A percentile compares a stretch with the other conserved stretches of the same genome.
These are phyloP conservation scores for Luperina nickerlii DNA, from an alignment of 2,888 invertebrate genomes.

Conservation along the genomic window DNA sequence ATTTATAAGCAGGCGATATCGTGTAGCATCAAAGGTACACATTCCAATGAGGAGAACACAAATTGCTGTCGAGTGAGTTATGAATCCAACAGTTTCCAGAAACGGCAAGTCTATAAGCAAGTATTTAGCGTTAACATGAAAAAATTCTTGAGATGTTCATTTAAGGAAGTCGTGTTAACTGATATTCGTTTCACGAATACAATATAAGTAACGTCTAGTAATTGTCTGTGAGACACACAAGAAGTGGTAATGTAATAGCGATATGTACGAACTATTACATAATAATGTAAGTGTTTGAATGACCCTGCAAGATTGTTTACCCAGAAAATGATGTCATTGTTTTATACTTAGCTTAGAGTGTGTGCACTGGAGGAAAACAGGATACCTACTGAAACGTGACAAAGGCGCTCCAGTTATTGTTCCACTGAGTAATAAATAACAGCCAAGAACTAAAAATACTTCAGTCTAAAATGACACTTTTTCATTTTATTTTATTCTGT, in stretches of 20 bases:
- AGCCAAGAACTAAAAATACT: neutral
- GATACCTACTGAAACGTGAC: slow-evolving; percentile 8
- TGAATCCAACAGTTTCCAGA: slow-evolving; percentile 8
- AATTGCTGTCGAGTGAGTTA: slow-evolving; percentile 20
- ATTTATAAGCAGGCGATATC: neutral
- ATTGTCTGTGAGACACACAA: slow-evolving; percentile 28
- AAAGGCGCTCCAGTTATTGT: slow-evolving; percentile 14
- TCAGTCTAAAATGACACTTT: neutral
- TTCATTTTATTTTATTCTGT: too few relatives aligned
- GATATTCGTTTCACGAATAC: slow-evolving; percentile 36
- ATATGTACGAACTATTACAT: slow-evolving; percentile 10
- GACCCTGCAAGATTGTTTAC: slow-evolving; percentile 51
- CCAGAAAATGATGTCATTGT: slow-evolving; percentile 67
- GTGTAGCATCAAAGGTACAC: slow-evolving; percentile 21
- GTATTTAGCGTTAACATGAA: neutral
- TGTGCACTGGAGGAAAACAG: slow-evolving; percentile 16
- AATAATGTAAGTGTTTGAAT: slow-evolving; percentile 30
- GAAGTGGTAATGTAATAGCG: slow-evolving; percentile 20
- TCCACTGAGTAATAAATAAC: neutral
- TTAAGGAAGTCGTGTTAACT: slow-evolving; percentile 19
- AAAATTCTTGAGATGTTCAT: neutral
- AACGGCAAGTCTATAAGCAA: slow-evolving; percentile 4
- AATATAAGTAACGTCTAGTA: slow-evolving; percentile 26
- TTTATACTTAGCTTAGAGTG: slow-evolving; percentile 35
- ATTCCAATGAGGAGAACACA: slow-evolving; percentile 19